These are phyloP conservation scores for Coptodon bakossiorum DNA, from an alignment of 2,113 vertebrate species.

Conservation along the genomic window DNA sequence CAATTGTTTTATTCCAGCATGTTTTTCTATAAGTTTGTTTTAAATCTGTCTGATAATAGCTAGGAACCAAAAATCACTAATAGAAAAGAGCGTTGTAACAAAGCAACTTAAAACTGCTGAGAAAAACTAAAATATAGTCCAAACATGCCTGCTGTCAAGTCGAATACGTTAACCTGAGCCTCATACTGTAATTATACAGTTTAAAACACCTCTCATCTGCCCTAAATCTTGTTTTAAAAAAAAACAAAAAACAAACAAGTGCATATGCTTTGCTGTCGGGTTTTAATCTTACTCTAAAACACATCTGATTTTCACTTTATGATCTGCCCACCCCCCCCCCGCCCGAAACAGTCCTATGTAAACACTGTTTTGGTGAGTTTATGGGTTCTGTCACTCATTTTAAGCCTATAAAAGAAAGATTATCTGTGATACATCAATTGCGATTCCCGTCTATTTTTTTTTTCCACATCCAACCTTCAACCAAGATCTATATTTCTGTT, in stretches of 20 bases:
- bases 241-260: neutral
- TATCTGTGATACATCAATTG: neutral
- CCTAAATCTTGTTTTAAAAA: neutral
- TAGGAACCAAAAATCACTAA: neutral
- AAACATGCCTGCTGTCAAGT: neutral
- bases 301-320: neutral
- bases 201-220: neutral
- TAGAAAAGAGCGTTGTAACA: neutral
- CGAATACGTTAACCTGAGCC: neutral
- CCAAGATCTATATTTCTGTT: neutral
- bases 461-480: neutral
- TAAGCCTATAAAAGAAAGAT: neutral
- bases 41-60: neutral
- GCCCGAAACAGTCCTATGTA: neutral
- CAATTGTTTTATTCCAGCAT: neutral
- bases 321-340: neutral
- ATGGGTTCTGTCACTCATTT: neutral
- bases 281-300: neutral
- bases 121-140: neutral
- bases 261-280: neutral
- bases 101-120: neutral
- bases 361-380: neutral
- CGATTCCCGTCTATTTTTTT: neutral
- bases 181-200: neutral
- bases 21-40: neutral